Evolutionary conservation across 2,113 vertebrate genomes (phyloP).

Genomic region (Dromaius novaehollandiae): DNA sequence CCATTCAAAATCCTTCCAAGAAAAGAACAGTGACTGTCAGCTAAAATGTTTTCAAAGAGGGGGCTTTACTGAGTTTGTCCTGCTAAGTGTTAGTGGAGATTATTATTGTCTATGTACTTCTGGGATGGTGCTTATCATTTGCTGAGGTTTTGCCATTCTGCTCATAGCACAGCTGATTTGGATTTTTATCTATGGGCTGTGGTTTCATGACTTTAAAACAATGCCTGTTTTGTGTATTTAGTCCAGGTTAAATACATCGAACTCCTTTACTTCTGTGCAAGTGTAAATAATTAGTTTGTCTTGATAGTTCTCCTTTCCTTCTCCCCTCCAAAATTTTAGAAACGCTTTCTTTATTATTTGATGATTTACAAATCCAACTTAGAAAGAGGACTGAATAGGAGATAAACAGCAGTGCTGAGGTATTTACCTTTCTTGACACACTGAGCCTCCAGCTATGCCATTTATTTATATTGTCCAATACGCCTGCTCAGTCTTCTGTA

Average conservation of each 20-base stretch:
- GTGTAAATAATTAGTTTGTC: not conserved
- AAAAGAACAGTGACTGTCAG: not conserved
- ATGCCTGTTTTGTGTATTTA: not conserved
- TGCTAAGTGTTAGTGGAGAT: not conserved
- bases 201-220: slow-evolving; percentile 46
- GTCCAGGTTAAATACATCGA: slow-evolving; percentile 35
- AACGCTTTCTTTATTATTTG: not conserved
- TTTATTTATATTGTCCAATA: not conserved
- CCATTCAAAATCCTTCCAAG: not conserved
- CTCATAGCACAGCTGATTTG: slow-evolving; percentile 27
- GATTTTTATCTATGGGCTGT: slow-evolving; percentile 25
- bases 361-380: not conserved
- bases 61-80: not conserved
- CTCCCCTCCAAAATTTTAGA: not conserved
- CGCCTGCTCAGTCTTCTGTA: not conserved
- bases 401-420: not conserved
- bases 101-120: not conserved
- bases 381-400: slow-evolving; percentile 23
- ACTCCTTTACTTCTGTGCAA: not conserved
- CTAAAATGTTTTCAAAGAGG: not conserved
- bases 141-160: not conserved
- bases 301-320: not conserved
- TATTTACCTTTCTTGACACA: slow-evolving; percentile 3
- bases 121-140: not conserved
- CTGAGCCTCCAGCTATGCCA: not conserved